Conservation (phyloP, 1,140 invertebrate genomes). For the Rhynchophorus ferrugineus region DNA sequence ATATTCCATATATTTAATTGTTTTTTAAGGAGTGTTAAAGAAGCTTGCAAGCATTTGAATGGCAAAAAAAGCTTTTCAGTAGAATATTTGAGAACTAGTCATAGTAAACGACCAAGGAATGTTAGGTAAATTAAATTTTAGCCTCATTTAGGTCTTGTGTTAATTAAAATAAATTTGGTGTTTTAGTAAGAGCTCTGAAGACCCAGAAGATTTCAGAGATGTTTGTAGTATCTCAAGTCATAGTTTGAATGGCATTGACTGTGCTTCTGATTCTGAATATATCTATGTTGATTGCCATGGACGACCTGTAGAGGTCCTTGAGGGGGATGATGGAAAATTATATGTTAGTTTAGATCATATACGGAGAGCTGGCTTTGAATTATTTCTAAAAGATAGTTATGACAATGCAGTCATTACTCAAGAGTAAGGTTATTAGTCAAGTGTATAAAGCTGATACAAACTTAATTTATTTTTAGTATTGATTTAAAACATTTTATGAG, state of each 20-base stretch:
- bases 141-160: too few species aligned
- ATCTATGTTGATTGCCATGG: slow-evolving; percentile 23
- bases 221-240: too few species aligned
- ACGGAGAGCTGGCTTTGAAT: slow-evolving; percentile 21
- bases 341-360: slow-evolving; percentile 24
- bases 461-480: slow-evolving; percentile 1
- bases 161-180: too few species aligned
- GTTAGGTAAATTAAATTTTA: too few species aligned
- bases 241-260: slow-evolving; percentile 5
- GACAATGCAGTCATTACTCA: slow-evolving; percentile 8
- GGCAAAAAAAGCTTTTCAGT: not conserved
- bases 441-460: not conserved
- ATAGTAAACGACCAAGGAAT: too few species aligned
- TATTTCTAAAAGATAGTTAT: slow-evolving; percentile 22
- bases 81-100: not conserved
- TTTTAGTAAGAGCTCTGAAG: too few species aligned
- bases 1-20: slow-evolving; percentile 2
- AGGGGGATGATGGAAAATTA: slow-evolving; percentile 16
- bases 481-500: slow-evolving; percentile 13
- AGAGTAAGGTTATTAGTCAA: slow-evolving; percentile 11
- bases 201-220: too few species aligned
- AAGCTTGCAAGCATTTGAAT: not conserved
- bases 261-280: too few species aligned
- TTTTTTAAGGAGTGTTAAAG: not conserved
- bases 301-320: slow-evolving; percentile 9